Evolutionary conservation across 2,888 invertebrate species (phyloP), one percentile per base, ranked within the genome.

Genomic region (Atherix ibis): DNA sequence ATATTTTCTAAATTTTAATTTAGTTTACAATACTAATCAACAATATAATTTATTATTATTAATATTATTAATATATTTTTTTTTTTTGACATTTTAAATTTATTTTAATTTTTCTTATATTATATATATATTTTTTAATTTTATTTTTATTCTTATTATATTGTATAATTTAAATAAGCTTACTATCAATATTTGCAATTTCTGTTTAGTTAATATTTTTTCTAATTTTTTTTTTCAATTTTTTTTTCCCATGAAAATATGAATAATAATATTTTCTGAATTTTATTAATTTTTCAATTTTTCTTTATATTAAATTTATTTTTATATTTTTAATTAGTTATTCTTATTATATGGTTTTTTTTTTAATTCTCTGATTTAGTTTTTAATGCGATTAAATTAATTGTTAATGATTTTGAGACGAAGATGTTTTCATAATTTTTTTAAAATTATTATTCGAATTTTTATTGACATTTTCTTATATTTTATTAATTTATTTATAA

Each of bases 21-120:
- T 29, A 27, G 8, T 32, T 13, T 32, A 32, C 32, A 32, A 24
- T 32, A 6, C 32, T 32, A 32, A 24, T 25, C 24, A 32, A 32
- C 24, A 25, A 32, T 25, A n/a, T 32, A 10, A 19, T 17, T 32
- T 32, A 17, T 15, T 22, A 14, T 31, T 18, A 8, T 18, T 14
- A 14, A 4, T 31, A 8, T n/a, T 31, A 22, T 18, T 31, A 13
- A 13, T 14, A 22, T n/a, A 9, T 14, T 18, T 30, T 30, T 9
- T 31, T 31, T 31, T 18, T 19, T 12, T 31, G 19, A 13, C 22
- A 14, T 19, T 31, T 19, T 31, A n/a, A 18, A 14, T 14, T 15
- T 16, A 28, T 28, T 28, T 10, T 12, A 12, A n/a, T 28, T 28
- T 28, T 28, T 28, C 14, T 9, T 9, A 13, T 28, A 28, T 14